Conservation (phyloP, 2,113 vertebrate genomes). For the Girardinichthys multiradiatus region DNA sequence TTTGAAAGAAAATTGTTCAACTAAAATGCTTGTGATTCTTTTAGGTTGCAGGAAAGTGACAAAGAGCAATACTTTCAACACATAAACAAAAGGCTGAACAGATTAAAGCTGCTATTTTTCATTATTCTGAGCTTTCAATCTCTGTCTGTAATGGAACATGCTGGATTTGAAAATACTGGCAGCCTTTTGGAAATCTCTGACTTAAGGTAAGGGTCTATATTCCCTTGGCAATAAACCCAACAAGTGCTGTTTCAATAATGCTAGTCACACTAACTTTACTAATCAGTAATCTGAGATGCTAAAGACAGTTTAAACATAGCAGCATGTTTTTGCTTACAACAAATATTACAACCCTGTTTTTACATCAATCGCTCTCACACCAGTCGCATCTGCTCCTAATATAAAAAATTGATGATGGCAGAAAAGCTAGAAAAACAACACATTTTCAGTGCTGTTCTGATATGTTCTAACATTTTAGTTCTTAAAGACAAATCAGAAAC, state of each 20-base stretch:
- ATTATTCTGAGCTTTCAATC: neutral
- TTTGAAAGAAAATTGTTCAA: neutral
- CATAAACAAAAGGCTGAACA: neutral
- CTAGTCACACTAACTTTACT: too few relatives aligned
- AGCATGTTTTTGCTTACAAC: too few relatives aligned
- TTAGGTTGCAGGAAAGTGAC: neutral
- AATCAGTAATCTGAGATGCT: too few relatives aligned
- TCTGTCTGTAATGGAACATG: neutral
- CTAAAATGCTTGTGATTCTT: neutral
- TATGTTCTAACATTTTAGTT: too few relatives aligned
- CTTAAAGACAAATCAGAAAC: too few relatives aligned
- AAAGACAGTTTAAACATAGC: too few relatives aligned
- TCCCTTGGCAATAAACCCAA: neutral
- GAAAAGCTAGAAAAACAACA: too few relatives aligned
- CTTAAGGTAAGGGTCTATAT: neutral
- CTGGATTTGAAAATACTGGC: neutral
- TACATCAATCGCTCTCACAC: too few relatives aligned
- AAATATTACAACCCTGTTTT: too few relatives aligned
- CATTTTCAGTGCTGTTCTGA: too few relatives aligned
- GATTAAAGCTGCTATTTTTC: neutral
- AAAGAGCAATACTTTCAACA: neutral
- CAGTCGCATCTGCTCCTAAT: too few relatives aligned
- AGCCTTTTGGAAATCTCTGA: neutral
- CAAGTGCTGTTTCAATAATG: neutral
- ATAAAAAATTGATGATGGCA: too few relatives aligned